Conservation (phyloP, 1,140 invertebrate species). For the Eubasilissa regina region DNA sequence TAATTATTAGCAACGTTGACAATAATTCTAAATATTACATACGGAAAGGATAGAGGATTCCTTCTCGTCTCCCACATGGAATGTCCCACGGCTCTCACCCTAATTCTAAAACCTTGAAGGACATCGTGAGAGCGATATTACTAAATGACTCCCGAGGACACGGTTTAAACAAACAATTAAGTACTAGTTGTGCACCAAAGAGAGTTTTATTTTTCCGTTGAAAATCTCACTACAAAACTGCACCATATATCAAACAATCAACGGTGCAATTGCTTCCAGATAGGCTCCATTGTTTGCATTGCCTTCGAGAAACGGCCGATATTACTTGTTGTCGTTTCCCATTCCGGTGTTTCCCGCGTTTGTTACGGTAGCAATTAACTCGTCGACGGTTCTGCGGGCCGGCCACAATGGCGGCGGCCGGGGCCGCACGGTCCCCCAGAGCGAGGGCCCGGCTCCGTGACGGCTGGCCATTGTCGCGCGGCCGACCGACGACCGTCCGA, state of each 20-base stretch:
- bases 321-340: constrained; percentile 1
- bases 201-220: background rate
- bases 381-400: constrained; percentile 19
- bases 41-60: no score
- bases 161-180: no score
- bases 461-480: background rate
- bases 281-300: constrained; percentile 9
- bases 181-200: no score
- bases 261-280: constrained; percentile 22
- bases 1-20: no score
- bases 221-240: background rate
- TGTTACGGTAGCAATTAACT: constrained; percentile 39
- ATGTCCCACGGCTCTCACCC: no score
- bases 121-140: no score
- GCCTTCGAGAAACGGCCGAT: constrained; percentile 1
- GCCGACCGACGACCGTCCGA: background rate
- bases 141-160: no score
- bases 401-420: background rate
- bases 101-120: no score
- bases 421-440: background rate
- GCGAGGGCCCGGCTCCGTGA: background rate
- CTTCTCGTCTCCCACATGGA: no score
- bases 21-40: no score
- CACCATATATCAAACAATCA: constrained; percentile 34
- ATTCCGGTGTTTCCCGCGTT: constrained; percentile 9